Base-by-base conservation (phyloP, 2,888 invertebrate species). In the Netelia inedita region DNA sequence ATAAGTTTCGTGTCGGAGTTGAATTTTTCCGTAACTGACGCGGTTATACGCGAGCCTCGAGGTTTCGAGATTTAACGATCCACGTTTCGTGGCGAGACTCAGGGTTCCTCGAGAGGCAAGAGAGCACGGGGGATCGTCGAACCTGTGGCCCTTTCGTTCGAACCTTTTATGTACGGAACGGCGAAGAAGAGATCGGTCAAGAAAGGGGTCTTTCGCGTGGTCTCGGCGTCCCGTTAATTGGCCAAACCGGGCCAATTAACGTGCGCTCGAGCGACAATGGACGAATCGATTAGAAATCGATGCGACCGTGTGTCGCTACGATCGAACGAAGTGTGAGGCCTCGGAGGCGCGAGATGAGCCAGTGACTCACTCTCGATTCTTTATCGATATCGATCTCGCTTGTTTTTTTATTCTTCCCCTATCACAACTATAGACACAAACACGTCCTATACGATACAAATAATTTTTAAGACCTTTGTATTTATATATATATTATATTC, bases 221-320 rank as follows among this genome's bases (percentile, higher is more conserved):
- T n/a, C 28, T 14, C 6, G 21, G 46, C 43, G 63, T 23, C 83
- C 55, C 86, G 87, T 89, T 90, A 91, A 90, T 91, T 91, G 89
- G 88, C 69, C 86, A 80, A 57, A 86, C 71, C 85, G 83, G 83
- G 82, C 90, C 91, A 92, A 92, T 93, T 92, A 92, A 91, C 90
- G 90, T 87, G 88, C 85, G 87, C 84, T 65, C 74, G 76, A 86
- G 75, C 74, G 89, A 90, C 91, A 92, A 92, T 92, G 90, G 89
- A 89, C 90, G 89, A 90, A 90, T 92, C 92, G 91, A 92, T 93
- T 92, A 91, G 89, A 89, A 92, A 92, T 93, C 91, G 90, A 89
- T 90, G 89, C 89, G 91, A 92, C 91, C 55, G 69, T 91, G 90
- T 89, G 92, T 88, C 89, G 90, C 90, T 88, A 82, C 87, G 89